Conservation (phyloP, 2,888 invertebrate genomes). For the Polydrusus tereticollis region DNA sequence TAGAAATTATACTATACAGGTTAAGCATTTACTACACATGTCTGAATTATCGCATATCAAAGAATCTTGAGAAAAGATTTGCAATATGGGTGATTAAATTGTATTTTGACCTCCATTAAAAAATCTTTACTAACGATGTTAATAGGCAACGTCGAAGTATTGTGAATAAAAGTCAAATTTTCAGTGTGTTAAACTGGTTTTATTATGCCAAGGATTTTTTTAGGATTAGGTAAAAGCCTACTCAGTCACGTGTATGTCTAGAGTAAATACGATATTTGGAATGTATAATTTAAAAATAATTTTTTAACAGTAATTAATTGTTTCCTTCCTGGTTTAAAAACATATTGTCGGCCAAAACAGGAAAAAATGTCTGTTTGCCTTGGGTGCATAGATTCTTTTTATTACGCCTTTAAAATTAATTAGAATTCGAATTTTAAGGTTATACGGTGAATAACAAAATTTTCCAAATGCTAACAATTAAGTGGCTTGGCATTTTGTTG, state of each 20-base stretch:
- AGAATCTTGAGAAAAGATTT: background rate
- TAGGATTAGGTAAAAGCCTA: constrained; percentile 20
- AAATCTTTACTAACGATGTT: background rate
- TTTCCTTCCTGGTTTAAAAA: background rate
- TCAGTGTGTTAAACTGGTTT: background rate
- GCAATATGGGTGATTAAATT: background rate
- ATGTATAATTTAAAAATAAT: background rate
- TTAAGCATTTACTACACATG: no score
- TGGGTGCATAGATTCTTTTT: background rate
- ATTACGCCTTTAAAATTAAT: background rate
- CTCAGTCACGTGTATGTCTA: background rate
- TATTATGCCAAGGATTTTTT: constrained; percentile 29
- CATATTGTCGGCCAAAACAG: background rate
- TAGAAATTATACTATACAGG: background rate
- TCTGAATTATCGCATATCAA: background rate
- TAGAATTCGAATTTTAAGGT: background rate
- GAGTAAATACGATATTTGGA: background rate
- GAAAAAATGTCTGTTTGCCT: background rate
- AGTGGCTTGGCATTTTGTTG: no score
- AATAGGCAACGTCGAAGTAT: background rate
- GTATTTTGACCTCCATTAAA: constrained; percentile 14
- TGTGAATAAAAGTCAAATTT: constrained; percentile 15
- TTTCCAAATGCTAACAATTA: no score
- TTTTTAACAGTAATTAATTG: background rate
- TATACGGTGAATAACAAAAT: background rate